These are phyloP conservation scores for Trachelus tabidus DNA, from an alignment of 2,888 invertebrate species.

Conservation along the genomic window DNA sequence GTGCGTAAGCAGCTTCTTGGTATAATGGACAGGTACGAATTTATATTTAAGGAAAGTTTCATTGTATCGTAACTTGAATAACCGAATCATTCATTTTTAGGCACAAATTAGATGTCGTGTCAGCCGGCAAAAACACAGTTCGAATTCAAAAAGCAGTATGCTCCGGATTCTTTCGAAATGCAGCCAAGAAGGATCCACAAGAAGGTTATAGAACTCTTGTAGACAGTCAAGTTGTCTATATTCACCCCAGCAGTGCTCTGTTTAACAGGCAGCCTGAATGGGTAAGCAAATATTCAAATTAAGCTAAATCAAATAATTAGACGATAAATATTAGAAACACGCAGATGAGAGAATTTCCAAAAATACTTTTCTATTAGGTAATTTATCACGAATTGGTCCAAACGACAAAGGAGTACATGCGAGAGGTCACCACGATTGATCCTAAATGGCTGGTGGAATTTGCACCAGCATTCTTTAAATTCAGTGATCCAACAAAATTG, in stretches of 20 bases:
- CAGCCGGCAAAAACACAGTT: constrained; percentile 95
- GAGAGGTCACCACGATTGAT: constrained; percentile 96
- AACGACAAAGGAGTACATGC: constrained; percentile 99
- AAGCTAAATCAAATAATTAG: constrained; percentile 3
- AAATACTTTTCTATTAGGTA: constrained; percentile 73
- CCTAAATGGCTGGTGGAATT: constrained; percentile 99
- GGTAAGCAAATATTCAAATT: constrained; percentile 60
- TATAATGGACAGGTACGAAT: constrained; percentile 89
- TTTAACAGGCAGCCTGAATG: constrained; percentile 99
- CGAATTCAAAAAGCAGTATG: constrained; percentile 98
- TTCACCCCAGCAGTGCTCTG: constrained; percentile 97
- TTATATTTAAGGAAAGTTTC: constrained; percentile 13
- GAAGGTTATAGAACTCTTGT: constrained; percentile 97
- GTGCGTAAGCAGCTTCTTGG: constrained; percentile 97
- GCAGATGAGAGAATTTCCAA: constrained; percentile 7
- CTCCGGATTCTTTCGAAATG: constrained; percentile 98
- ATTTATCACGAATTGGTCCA: constrained; percentile 98
- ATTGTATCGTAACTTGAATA: constrained; percentile 19
- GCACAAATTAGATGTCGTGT: constrained; percentile 95
- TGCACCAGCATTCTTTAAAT: constrained; percentile 98
- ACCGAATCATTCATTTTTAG: constrained; percentile 63
- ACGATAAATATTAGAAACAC: not conserved
- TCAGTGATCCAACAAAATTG: constrained; percentile 97
- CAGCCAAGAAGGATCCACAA: constrained; percentile 99
- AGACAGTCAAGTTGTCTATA: constrained; percentile 98